A percentile compares a stretch with the other conserved stretches of the same genome.
Evolutionary conservation across 2,113 vertebrate genomes (phyloP).

Genomic region (Campylomormyrus tamandua): DNA sequence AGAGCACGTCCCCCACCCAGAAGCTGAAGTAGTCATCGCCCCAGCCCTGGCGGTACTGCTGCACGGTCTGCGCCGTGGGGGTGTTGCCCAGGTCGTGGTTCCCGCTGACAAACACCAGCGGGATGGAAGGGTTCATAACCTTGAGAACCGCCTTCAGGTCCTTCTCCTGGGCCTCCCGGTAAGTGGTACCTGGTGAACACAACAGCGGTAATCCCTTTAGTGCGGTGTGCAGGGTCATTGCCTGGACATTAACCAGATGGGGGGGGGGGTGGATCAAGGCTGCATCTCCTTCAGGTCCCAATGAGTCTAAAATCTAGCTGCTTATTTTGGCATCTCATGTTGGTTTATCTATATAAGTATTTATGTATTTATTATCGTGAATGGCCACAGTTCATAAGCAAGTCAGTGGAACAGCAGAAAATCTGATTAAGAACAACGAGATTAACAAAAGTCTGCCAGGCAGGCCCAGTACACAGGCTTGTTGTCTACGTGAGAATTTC

Average conservation of each 20-base stretch:
- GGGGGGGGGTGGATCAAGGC: background rate
- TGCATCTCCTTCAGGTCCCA: background rate
- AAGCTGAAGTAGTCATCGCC: slow-evolving; percentile 96
- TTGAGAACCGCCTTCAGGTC: slow-evolving; percentile 75
- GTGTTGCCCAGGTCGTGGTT: slow-evolving; percentile 88
- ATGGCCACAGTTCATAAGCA: background rate
- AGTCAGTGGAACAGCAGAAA: background rate
- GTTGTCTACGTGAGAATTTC: background rate
- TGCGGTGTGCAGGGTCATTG: background rate
- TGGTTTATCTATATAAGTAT: background rate
- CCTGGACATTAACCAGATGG: background rate
- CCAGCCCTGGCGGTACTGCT: slow-evolving; percentile 72
- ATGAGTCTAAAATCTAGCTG: background rate
- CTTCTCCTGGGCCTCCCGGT: slow-evolving; percentile 69
- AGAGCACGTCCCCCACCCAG: slow-evolving; percentile 87
- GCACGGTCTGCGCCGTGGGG: slow-evolving; percentile 69
- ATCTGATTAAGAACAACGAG: background rate
- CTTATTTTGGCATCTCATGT: background rate
- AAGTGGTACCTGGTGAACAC: slow-evolving; percentile 59
- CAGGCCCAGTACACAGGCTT: background rate
- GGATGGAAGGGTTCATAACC: slow-evolving; percentile 65
- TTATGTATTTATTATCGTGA: background rate
- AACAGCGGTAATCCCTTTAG: background rate
- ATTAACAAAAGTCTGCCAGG: background rate
- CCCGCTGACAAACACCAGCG: slow-evolving; percentile 84